These are phyloP conservation scores for Ochropleura leucogaster DNA, from an alignment of 2,888 invertebrate species.

Conservation along the genomic window DNA sequence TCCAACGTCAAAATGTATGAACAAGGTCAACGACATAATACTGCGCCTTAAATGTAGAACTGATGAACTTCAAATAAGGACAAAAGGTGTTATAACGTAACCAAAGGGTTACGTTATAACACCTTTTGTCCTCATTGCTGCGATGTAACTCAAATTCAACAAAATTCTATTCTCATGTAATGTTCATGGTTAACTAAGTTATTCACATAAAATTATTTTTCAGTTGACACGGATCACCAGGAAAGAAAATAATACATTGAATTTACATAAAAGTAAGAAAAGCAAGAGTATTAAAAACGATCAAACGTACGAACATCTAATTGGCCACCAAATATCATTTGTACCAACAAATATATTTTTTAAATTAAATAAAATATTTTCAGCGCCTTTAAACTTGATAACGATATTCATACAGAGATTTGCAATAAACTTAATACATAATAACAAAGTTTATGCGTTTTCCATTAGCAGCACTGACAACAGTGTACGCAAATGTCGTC, in stretches of 20 bases:
- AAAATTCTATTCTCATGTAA: neutral
- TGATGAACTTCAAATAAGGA: neutral
- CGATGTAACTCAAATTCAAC: neutral
- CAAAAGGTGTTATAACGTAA: neutral
- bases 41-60: too few species aligned
- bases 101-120: too few species aligned
- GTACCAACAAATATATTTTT: neutral
- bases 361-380: neutral
- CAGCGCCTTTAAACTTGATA: neutral
- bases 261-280: neutral
- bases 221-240: too few species aligned
- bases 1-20: too few species aligned
- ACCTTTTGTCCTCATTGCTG: too few species aligned
- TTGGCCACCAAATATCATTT: neutral
- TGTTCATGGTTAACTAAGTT: neutral
- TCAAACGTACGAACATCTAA: neutral
- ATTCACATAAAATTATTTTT: neutral
- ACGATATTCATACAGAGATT: conserved; percentile 18
- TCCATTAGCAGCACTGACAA: conserved; percentile 44
- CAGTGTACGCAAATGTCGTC: conserved; percentile 51
- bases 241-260: too few species aligned
- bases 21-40: too few species aligned
- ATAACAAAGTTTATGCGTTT: conserved; percentile 54
- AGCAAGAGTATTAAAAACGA: neutral
- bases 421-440: conserved; percentile 14